Percentiles rank a stretch among this genome's conserved stretches.
Evolutionary conservation across 2,888 invertebrate genomes (phyloP).

Genomic region (Cephus pygmeus): DNA sequence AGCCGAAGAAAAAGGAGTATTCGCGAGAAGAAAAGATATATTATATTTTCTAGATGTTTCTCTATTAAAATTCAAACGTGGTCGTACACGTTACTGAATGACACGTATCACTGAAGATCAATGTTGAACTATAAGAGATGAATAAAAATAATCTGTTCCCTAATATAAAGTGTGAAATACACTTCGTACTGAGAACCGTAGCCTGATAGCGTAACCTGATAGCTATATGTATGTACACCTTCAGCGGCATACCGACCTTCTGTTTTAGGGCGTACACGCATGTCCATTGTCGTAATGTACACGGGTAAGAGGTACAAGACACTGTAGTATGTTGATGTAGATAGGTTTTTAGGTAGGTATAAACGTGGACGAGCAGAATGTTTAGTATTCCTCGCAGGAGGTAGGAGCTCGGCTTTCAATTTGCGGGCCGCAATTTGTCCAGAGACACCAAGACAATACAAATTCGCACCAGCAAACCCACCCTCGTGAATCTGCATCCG

Average conservation of each 20-base stretch:
- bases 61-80: not conserved
- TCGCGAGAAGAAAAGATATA: not conserved
- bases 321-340: not conserved
- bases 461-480: slow-evolving; percentile 24
- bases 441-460: slow-evolving; percentile 26
- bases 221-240: not conserved
- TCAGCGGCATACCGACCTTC: not conserved
- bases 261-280: not conserved
- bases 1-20: slow-evolving; percentile 3
- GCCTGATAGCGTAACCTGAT: too few relatives aligned
- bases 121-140: not conserved
- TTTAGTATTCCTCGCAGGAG: slow-evolving; percentile 55
- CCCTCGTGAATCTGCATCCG: not conserved
- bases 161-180: not conserved
- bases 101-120: not conserved
- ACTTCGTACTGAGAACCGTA: not conserved
- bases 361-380: slow-evolving; percentile 33
- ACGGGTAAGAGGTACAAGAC: not conserved
- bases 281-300: not conserved
- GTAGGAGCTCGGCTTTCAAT: slow-evolving; percentile 52
- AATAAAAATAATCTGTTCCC: not conserved
- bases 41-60: not conserved
- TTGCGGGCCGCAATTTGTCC: slow-evolving; percentile 57
- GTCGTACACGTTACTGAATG: not conserved
- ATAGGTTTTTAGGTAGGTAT: slow-evolving; percentile 1